These are phyloP conservation scores for Zaprionus ghesquierei DNA, from an alignment of 1,140 invertebrate genomes.

Conservation along the genomic window DNA sequence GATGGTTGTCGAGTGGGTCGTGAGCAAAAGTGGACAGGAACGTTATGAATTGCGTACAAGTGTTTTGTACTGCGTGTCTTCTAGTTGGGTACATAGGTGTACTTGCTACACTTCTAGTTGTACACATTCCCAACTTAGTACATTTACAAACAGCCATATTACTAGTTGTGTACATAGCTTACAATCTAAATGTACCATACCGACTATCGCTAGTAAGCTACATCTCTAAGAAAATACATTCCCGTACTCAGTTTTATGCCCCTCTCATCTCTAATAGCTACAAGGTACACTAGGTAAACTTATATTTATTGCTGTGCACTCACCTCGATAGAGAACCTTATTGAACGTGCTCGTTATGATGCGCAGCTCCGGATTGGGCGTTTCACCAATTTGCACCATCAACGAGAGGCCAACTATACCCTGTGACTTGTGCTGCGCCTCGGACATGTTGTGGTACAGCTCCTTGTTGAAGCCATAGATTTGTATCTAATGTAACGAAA, in stretches of 20 bases:
- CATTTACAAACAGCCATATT: neutral
- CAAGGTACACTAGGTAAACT: too few relatives aligned
- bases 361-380: slow-evolving; percentile 91
- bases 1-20: too few relatives aligned
- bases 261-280: neutral
- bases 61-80: too few relatives aligned
- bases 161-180: neutral
- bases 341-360: slow-evolving; percentile 94
- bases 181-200: neutral
- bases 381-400: slow-evolving; percentile 95
- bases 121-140: neutral
- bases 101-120: neutral
- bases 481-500: slow-evolving; percentile 90
- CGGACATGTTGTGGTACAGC: slow-evolving; percentile 97
- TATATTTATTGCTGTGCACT: slow-evolving; percentile 64
- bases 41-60: too few relatives aligned
- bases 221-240: neutral
- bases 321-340: slow-evolving; percentile 91
- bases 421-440: slow-evolving; percentile 96
- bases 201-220: neutral
- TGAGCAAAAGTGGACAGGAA: too few relatives aligned
- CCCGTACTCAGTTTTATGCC: neutral
- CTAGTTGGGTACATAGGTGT: too few relatives aligned
- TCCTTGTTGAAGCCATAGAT: slow-evolving; percentile 97
- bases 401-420: slow-evolving; percentile 96